Conservation (phyloP, 2,113 vertebrate species). For the Cyrtonyx montezumae region DNA sequence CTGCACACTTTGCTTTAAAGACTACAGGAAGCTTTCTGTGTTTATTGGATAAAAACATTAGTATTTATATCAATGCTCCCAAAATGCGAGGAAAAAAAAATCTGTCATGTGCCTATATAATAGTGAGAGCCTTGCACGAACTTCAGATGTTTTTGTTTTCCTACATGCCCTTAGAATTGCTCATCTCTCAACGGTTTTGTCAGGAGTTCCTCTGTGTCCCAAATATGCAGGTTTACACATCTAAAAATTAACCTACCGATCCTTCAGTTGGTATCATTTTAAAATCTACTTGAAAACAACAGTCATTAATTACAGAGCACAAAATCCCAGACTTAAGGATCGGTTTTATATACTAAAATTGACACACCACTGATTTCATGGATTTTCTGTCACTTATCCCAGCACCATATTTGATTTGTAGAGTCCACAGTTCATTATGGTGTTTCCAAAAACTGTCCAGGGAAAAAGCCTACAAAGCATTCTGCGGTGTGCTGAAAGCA, state of each 20-base stretch:
- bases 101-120: neutral
- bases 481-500: neutral
- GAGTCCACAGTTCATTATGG: neutral
- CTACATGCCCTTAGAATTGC: neutral
- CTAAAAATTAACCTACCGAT: neutral
- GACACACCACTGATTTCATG: neutral
- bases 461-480: slow-evolving; percentile 18
- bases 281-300: neutral
- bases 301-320: neutral
- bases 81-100: neutral
- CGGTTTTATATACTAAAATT: neutral
- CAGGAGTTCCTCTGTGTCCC: neutral
- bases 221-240: neutral
- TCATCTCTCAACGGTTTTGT: neutral
- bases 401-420: neutral
- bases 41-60: neutral
- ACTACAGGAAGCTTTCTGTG: neutral
- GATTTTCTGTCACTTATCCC: slow-evolving; percentile 1
- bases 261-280: neutral
- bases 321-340: neutral
- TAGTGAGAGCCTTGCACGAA: neutral
- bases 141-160: neutral
- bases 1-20: neutral
- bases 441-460: neutral
- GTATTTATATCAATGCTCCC: neutral